A percentile compares a stretch with the other conserved stretches of the same genome.
Conservation (phyloP, 2,888 invertebrate species). For the Vannuccia rotundouncinata region DNA sequence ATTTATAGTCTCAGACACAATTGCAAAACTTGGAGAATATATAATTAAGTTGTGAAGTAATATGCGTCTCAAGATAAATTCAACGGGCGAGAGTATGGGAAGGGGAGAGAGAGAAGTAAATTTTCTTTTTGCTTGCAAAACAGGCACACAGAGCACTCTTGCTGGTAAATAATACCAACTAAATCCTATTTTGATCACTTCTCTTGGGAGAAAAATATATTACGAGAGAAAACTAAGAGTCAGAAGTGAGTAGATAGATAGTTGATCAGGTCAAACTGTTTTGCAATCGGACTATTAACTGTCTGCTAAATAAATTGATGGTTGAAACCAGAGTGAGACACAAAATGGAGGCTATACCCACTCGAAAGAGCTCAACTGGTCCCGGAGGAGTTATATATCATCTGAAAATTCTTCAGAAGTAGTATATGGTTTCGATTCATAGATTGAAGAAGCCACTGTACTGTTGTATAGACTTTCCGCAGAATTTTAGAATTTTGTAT, state of each 20-base stretch:
- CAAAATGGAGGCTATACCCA: too few species aligned
- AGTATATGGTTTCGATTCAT: not conserved
- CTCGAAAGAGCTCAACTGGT: not conserved
- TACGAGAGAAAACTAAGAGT: not conserved
- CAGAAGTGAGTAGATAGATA: not conserved
- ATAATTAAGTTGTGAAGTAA: too few species aligned
- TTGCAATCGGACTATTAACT: not conserved
- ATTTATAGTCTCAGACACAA: too few species aligned
- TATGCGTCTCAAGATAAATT: too few species aligned
- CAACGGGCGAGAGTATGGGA: too few species aligned
- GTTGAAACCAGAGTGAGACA: not conserved
- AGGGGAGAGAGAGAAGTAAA: too few species aligned
- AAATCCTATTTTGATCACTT: slow-evolving; percentile 9
- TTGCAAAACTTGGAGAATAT: too few species aligned
- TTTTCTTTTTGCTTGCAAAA: too few species aligned
- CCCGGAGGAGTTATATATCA: not conserved
- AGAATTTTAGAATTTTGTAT: not conserved
- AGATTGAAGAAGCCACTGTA: too few species aligned
- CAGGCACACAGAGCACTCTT: too few species aligned
- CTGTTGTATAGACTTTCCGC: too few species aligned
- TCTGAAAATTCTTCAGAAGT: not conserved
- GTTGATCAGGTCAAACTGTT: not conserved
- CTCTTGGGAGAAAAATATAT: not conserved
- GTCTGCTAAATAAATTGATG: not conserved
- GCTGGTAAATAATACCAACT: not conserved